Evolutionary conservation across 2,797 vertebrate genomes (phyloP).

Genomic region (Pangasius djambal): DNA sequence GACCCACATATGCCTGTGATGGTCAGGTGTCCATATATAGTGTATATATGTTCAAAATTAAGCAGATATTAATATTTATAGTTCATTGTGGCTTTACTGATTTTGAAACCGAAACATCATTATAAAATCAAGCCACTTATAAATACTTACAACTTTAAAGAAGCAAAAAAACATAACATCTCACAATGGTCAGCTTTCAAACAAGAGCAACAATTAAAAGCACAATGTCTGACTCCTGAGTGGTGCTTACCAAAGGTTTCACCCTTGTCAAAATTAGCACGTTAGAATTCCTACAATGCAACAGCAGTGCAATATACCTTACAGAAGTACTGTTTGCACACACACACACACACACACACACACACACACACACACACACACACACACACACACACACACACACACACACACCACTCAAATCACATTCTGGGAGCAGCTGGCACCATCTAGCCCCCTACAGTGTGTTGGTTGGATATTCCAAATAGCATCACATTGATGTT

Average conservation of each 20-base stretch:
- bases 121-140: not conserved
- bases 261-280: too few relatives aligned
- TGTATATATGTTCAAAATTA: too few relatives aligned
- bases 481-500: not conserved
- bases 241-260: too few relatives aligned
- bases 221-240: too few relatives aligned
- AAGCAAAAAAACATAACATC: not conserved
- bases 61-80: too few relatives aligned
- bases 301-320: not conserved
- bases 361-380: not conserved
- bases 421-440: not conserved
- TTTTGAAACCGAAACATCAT: not conserved
- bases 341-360: not conserved
- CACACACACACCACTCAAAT: not conserved
- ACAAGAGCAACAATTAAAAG: too few relatives aligned
- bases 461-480: not conserved
- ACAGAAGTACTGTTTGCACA: not conserved
- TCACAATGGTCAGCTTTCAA: not conserved
- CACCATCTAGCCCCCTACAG: not conserved
- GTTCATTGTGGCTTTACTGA: not conserved
- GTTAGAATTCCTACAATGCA: not conserved
- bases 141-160: too few relatives aligned
- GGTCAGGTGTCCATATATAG: too few relatives aligned
- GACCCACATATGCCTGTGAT: too few relatives aligned
- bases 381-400: not conserved